Conservation (phyloP, 2,888 invertebrate genomes). For the Fabriciana adippe region DNA sequence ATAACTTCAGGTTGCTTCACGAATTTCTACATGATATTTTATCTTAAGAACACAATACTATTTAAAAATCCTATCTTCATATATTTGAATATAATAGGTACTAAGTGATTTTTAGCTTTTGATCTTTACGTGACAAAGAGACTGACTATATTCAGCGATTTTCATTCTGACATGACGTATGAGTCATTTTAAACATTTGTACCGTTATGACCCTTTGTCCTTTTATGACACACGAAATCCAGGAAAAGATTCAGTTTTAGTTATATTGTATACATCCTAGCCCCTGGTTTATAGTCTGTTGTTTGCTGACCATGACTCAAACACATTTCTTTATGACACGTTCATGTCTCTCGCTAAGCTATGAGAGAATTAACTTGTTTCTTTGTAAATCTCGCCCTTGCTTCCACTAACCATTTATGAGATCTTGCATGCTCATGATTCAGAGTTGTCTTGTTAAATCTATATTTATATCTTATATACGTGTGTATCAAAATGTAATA, state of each 20-base stretch:
- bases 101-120: too few species aligned
- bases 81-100: too few species aligned
- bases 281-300: slow-evolving; percentile 17
- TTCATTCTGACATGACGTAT: not conserved
- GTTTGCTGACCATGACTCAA: slow-evolving; percentile 19
- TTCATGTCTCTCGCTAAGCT: slow-evolving; percentile 17
- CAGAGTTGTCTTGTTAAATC: not conserved
- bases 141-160: too few species aligned
- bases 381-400: slow-evolving; percentile 9
- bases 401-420: slow-evolving; percentile 1
- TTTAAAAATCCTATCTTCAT: too few species aligned
- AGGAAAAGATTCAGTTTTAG: not conserved
- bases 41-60: too few species aligned
- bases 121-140: too few species aligned
- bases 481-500: not conserved
- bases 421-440: not conserved
- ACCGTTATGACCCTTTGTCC: slow-evolving; percentile 22
- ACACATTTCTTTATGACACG: slow-evolving; percentile 20
- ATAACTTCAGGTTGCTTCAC: too few species aligned
- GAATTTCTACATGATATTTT: too few species aligned
- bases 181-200: not conserved
- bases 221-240: slow-evolving; percentile 15
- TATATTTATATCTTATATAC: not conserved
- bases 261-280: slow-evolving; percentile 18
- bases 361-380: slow-evolving; percentile 10